phyloP scores from a whole-genome alignment of 2,888 invertebrate species.

The Tachystola acroxantha region DNA sequence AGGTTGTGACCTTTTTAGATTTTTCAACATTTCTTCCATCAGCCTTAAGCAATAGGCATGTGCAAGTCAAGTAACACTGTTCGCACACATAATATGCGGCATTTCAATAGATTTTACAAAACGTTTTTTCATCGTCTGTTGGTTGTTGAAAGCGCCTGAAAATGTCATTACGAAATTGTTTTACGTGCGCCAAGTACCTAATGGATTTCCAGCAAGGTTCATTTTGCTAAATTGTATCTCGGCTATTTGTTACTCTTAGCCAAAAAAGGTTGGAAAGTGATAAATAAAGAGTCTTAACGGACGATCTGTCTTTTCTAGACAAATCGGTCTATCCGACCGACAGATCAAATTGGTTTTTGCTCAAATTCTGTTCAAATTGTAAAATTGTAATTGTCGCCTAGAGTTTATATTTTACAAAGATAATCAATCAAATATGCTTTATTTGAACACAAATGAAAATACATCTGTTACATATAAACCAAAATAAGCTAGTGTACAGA shows the following conservation, averaged over 20 bases:
- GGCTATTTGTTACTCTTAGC: constrained; percentile 1
- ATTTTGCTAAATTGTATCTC: constrained; percentile 4
- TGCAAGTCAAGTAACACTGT: no score
- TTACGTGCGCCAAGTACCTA: neutral
- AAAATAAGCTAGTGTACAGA: no score
- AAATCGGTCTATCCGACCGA: neutral
- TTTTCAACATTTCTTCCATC: no score
- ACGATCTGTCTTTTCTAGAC: constrained; percentile 1
- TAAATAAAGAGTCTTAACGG: neutral
- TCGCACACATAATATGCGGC: neutral
- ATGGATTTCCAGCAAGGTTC: constrained; percentile 1
- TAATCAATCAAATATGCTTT: no score
- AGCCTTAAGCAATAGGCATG: no score
- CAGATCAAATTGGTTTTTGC: no score
- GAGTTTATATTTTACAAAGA: no score
- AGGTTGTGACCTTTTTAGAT: no score
- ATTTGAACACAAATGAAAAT: no score
- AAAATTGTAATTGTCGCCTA: no score
- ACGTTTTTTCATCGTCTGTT: neutral
- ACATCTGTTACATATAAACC: no score
- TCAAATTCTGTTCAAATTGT: no score
- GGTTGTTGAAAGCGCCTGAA: constrained; percentile 1
- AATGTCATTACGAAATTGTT: constrained; percentile 5
- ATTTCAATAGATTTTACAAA: neutral
- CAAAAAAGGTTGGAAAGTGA: constrained; percentile 5